Conservation (phyloP, 2,797 vertebrate species). For the Microcaecilia unicolor region DNA sequence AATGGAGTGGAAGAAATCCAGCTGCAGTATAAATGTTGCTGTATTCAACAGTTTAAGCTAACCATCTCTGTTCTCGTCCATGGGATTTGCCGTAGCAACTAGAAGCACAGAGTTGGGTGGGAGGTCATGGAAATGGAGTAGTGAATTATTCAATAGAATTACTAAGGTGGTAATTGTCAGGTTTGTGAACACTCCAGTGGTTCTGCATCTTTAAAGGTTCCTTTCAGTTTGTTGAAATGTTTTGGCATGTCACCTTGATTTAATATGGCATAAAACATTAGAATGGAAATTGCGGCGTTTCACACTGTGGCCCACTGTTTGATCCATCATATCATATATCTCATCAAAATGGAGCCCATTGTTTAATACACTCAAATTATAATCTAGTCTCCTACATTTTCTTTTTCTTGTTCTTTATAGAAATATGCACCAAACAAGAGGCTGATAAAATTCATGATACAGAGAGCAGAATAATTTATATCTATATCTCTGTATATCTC, state of each 20-base stretch:
- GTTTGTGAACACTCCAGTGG: neutral
- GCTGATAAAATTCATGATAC: no score
- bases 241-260: neutral
- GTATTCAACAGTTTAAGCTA: accelerated
- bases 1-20: no score
- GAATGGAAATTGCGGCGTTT: neutral
- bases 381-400: neutral
- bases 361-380: neutral
- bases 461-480: no score
- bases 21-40: no score
- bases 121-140: neutral
- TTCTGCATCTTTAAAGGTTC: neutral
- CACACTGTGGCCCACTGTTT: no score
- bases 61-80: accelerated
- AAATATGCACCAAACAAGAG: no score
- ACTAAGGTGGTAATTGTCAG: neutral
- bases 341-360: accelerated
- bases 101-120: neutral
- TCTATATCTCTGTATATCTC: no score
- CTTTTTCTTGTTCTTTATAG: neutral
- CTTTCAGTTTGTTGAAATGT: neutral
- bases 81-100: neutral
- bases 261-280: no score
- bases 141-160: neutral
- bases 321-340: neutral